Base-by-base conservation (phyloP, 2,888 invertebrate genomes). In the Drosophila recens region DNA sequence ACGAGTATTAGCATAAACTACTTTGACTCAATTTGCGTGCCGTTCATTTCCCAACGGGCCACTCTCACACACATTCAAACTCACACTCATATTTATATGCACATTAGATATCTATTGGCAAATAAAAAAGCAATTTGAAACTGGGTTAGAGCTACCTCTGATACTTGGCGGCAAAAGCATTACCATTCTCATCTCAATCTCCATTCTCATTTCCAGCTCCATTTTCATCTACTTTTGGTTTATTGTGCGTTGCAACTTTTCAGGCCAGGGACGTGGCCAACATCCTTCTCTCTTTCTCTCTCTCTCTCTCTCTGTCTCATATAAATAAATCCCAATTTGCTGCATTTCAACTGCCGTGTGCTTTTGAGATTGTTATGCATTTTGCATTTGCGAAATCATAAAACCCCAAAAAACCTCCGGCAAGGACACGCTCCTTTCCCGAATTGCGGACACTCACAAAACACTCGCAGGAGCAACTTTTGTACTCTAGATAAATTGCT, bases 281-380 rank as follows among this genome's bases (percentile, higher is more conserved):
- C 23, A 3, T 46, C 17, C 17, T 15, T 4, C 23, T 11, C 13
- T 40, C 36, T 40, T 9, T 27, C 36, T 15, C 17, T 17, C n/a
- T 42, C 56, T 27, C 27, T 27, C 27, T 27, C 27, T 43, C 17
- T 52, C 36, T 40, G n/a, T 2, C 15, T 38, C 53, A 57, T 57
- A 64, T 46, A 79, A 72, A 84, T 84, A 84, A 84, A 88, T 84
- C 84, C 84, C 83, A 88, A 84, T 84, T 84, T 86, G 76, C 58
- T 48, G 65, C 61, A 61, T 69, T 68, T 77, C 78, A 78, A 72
- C 76, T 78, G 77, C 68, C 58, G 66, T 69, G 64, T 87, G 74
- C 84, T 82, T 80, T 84, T 86, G 80, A 86, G 84, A 85, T 84
- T 84, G 86, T 80, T 86, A 84, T 84, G 86, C 84, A 74, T 88